These are phyloP conservation scores for Uria lomvia DNA, from an alignment of 2,113 vertebrate species.

Conservation along the genomic window DNA sequence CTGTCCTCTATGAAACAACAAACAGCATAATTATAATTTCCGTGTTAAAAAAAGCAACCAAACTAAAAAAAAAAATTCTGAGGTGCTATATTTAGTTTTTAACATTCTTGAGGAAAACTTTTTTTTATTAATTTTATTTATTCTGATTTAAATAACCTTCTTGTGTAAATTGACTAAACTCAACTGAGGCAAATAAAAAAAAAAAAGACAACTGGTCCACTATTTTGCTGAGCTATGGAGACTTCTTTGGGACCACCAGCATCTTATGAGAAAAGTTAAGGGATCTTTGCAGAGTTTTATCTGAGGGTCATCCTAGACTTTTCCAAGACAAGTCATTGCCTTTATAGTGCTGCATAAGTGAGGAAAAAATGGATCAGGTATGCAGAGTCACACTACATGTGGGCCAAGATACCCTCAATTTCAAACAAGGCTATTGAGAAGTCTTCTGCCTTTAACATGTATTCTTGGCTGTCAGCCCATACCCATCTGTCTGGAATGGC, in stretches of 20 bases:
- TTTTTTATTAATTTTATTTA: not conserved
- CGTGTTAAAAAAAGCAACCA: not conserved
- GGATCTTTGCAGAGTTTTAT: not conserved
- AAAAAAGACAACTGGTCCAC: not conserved
- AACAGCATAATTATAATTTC: not conserved
- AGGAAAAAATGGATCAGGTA: too few relatives aligned
- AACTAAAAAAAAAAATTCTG: not conserved
- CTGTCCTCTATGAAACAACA: not conserved
- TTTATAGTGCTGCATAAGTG: fast-evolving
- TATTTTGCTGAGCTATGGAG: not conserved
- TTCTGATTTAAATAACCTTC: not conserved
- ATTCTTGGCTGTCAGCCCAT: not conserved
- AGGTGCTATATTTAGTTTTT: not conserved
- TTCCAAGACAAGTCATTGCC: not conserved
- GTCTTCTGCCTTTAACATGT: not conserved
- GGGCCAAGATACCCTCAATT: not conserved
- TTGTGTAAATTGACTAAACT: not conserved
- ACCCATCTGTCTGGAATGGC: slow-evolving; percentile 8
- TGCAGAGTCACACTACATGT: fast-evolving
- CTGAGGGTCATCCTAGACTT: not conserved
- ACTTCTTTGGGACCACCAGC: not conserved
- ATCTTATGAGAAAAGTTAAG: not conserved
- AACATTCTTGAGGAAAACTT: not conserved
- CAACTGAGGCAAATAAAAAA: not conserved
- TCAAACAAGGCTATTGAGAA: not conserved